Conservation (phyloP, 2,888 invertebrate species). For the Ectropis crepuscularia region DNA sequence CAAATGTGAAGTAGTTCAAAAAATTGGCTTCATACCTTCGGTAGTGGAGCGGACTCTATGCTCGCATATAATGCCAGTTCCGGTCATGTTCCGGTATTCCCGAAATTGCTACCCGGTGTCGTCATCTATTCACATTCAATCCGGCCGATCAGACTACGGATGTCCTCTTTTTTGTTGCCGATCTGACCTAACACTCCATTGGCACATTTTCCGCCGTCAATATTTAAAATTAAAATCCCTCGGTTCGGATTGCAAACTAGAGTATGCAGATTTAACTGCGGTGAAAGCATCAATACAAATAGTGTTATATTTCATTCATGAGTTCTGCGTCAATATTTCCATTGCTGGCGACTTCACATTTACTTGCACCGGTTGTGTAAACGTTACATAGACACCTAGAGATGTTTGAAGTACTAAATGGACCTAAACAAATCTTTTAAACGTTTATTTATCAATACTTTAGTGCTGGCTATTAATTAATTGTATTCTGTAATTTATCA, state of each 20-base stretch:
- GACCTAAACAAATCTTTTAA: too few species aligned
- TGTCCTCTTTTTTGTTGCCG: slow-evolving; percentile 47
- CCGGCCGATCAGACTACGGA: slow-evolving; percentile 44
- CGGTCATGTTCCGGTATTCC: slow-evolving; percentile 37
- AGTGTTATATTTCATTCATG: slow-evolving; percentile 18
- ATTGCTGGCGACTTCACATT: not conserved
- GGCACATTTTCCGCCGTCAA: slow-evolving; percentile 36
- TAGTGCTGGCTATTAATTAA: too few species aligned
- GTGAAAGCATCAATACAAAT: slow-evolving; percentile 15
- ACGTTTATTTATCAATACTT: too few species aligned
- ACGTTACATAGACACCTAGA: too few species aligned
- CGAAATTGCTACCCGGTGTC: slow-evolving; percentile 31
- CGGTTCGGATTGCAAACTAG: slow-evolving; percentile 20
- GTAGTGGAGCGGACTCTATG: slow-evolving; percentile 5
- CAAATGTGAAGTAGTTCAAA: too few species aligned
- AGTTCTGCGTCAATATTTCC: slow-evolving; percentile 11
- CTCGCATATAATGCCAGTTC: slow-evolving; percentile 22
- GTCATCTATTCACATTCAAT: slow-evolving; percentile 48
- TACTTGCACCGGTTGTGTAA: too few species aligned
- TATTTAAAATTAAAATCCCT: slow-evolving; percentile 26
- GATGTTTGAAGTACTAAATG: too few species aligned
- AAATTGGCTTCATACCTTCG: too few species aligned
- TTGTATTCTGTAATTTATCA: too few species aligned
- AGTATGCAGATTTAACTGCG: slow-evolving; percentile 22
- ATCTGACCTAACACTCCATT: slow-evolving; percentile 37